A percentile compares a stretch with the other conserved stretches of the same genome.
These are phyloP conservation scores for Heliconius charithonia DNA, from an alignment of 2,888 invertebrate genomes.

Conservation along the genomic window DNA sequence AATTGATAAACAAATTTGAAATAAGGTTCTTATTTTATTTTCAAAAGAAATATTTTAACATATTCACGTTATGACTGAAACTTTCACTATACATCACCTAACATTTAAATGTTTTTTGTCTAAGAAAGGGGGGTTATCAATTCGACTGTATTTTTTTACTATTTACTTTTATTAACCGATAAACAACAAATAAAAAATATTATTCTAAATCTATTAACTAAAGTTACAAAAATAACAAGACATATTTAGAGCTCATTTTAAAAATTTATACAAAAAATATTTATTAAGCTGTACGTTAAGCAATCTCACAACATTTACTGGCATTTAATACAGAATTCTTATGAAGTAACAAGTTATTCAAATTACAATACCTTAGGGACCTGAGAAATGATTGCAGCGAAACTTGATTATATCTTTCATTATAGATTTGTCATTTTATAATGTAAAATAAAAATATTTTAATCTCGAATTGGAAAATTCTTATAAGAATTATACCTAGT, in stretches of 20 bases:
- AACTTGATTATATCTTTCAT: background rate
- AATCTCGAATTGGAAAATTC: background rate
- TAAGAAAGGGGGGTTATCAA: no score
- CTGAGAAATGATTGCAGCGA: background rate
- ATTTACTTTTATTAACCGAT: background rate
- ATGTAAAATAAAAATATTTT: no score
- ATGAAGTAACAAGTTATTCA: background rate
- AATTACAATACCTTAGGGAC: background rate
- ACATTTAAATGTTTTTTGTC: background rate
- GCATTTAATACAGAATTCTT: constrained; percentile 1
- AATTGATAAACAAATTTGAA: background rate
- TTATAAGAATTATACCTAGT: no score
- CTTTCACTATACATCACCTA: background rate
- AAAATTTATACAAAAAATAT: background rate
- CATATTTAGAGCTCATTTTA: background rate
- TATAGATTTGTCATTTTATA: background rate
- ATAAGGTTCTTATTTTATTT: background rate
- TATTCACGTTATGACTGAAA: background rate
- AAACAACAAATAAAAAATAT: no score
- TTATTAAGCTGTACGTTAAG: background rate
- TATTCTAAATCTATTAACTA: no score
- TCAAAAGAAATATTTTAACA: background rate
- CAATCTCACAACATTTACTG: constrained; percentile 1
- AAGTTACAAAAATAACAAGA: background rate
- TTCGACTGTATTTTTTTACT: background rate